Evolutionary conservation across 2,113 vertebrate species (phyloP).

Genomic region (Cercocebus atys): DNA sequence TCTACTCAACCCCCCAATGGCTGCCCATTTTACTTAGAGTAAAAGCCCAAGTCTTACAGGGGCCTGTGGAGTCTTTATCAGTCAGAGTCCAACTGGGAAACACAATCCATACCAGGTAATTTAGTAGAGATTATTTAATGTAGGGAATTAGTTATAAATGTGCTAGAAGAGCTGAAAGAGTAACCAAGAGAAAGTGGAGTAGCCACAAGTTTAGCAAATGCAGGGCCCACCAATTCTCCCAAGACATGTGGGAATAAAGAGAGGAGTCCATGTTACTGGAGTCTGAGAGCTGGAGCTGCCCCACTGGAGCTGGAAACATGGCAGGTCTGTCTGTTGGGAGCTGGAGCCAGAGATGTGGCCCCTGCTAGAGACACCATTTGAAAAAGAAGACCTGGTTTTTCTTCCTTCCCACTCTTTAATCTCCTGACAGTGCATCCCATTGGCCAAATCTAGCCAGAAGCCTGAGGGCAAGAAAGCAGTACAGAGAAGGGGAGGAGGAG

Average conservation of each 20-base stretch:
- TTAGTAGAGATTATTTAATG: neutral
- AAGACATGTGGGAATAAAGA: neutral
- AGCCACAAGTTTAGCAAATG: neutral
- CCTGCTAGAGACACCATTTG: neutral
- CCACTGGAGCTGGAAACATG: neutral
- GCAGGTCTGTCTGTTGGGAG: neutral
- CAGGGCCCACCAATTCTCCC: neutral
- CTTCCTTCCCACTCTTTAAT: neutral
- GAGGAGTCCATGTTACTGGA: neutral
- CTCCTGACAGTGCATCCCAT: neutral
- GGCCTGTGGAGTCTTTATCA: neutral
- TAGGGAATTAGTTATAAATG: neutral
- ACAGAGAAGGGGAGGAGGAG: neutral
- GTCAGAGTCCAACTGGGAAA: neutral
- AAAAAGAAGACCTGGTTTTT: neutral
- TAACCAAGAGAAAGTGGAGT: neutral
- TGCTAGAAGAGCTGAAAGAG: neutral
- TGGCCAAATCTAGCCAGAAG: conserved; percentile 11
- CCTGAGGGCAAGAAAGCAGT: neutral
- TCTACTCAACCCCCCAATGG: neutral
- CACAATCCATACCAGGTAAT: neutral
- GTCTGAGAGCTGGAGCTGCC: neutral
- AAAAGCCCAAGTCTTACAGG: conserved; percentile 9
- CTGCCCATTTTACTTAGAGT: conserved; percentile 27
- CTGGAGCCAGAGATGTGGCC: neutral